Base-by-base conservation (phyloP, 2,888 invertebrate species). In the Tetrapedia diversipes region DNA sequence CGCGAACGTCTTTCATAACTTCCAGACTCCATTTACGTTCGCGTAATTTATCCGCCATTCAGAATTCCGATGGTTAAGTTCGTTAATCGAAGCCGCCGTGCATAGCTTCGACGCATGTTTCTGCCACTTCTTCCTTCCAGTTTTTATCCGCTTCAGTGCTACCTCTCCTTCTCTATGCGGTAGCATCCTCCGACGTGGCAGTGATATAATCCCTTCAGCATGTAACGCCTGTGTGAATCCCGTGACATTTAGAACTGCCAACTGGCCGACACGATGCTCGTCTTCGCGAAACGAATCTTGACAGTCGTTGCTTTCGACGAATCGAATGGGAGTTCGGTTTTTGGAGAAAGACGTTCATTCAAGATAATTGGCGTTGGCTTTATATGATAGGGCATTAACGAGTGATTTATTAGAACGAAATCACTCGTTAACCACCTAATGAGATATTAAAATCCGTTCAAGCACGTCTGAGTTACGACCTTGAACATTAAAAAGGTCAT, bases 191-290 rank as follows among this genome's bases (percentile, higher is more conserved):
- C 67, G 64, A 67, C 8, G 78, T 75, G 45, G 69, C 81, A 79
- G 70, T 87, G 87, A 87, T 83, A 87, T 87, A 87, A 87, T 80
- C 76, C 81, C 69, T 77, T 54, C 69, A 53, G 73, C 86, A 86
- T 85, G 87, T 89, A 89, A 87, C 84, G 84, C 79, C 89, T 89
- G 89, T 90, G 89, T 89, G 89, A 90, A 90, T 90, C 88, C 70
- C 87, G 84, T 90, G 89, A 90, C 89, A 90, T 90, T 90, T 90
- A 88, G 83, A 79, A 81, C 86, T 77, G 78, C 77, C 77, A 71
- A 73, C 47, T 71, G 68, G 70, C 54, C 78, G 80, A 70, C 61
- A 61, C 72, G 76, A 61, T 75, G 79, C 83, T 80, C 81, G 82
- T 85, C 84, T 85, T 79, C 78, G 41, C 63, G 65, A 59, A 67